A percentile compares a stretch with the other conserved stretches of the same genome.
phyloP scores from a whole-genome alignment of 2,888 invertebrate genomes.

The Exephanes ischioxanthus region DNA sequence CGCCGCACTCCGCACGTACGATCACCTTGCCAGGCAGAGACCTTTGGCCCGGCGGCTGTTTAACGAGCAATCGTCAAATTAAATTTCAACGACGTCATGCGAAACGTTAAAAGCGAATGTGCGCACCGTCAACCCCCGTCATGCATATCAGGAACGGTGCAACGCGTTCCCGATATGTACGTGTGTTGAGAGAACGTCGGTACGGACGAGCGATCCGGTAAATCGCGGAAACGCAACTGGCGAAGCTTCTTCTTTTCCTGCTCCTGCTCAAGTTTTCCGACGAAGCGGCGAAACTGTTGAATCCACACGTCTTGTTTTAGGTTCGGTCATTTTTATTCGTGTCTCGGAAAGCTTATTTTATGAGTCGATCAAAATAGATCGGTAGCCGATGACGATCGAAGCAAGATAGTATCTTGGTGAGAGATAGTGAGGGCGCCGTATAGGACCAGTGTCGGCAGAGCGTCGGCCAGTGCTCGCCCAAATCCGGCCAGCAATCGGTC shows the following conservation, averaged over 20 bases:
- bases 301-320: neutral
- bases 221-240: neutral
- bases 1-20: neutral
- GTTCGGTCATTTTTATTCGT: neutral
- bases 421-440: no score
- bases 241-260: neutral
- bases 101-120: conserved; percentile 79
- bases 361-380: neutral
- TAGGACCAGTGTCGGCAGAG: no score
- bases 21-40: neutral
- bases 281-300: neutral
- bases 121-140: conserved; percentile 75
- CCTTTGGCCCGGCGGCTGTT: conserved; percentile 65
- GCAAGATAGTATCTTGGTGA: no score
- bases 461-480: no score
- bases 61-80: conserved; percentile 83
- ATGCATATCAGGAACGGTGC: conserved; percentile 46
- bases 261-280: neutral
- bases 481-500: no score
- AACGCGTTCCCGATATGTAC: neutral
- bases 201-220: neutral
- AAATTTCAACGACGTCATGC: conserved; percentile 79
- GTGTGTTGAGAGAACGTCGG: neutral
- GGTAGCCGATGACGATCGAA: neutral
- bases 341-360: neutral